Evolutionary conservation across 2,888 invertebrate species (phyloP), one percentile per base, ranked within the genome.

Genomic region (Graphium colonna): DNA sequence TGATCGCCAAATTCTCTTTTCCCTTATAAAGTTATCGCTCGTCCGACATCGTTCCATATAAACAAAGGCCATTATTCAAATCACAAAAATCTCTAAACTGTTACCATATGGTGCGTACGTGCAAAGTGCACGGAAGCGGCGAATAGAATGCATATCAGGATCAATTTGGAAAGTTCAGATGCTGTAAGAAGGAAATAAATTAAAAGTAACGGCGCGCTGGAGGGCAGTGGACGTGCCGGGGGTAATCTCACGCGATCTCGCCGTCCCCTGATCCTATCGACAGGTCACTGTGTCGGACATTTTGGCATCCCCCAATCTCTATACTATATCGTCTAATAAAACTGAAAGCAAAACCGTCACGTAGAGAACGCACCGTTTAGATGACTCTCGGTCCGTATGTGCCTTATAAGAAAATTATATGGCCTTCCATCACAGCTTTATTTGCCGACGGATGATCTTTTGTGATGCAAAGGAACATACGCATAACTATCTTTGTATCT

Each of bases 181-280:
- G 56, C 39, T 52, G 49, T 53, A 52, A 65, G 58, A 61, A 59
- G 21, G 59, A 61, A 58, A 63, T 65, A 68, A 70, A 65, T 65
- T 65, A 64, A 67, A 69, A 64, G 67, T 69, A 68, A 65, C 68
- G 67, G 54, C 26, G 58, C 61, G 58, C 60, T 63, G 60, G 69
- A 71, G 65, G 62, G 76, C 73, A 77, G 68, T 67, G 63, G 74
- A 79, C 80, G 81, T 81, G 82, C 71, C 64, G 70, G 66, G 59
- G 62, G 64, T 67, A 76, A 82, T 82, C 83, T 79, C 82, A 81
- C 83, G 82, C 83, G 77, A 82, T 81, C 83, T 63, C 62, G 45
- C 48, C 65, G 67, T 67, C 71, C 66, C 63, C 60, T 39, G 55
- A 65, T 73, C 63, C 62, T 77, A 79, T 80, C 69, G 62, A 64